phyloP scores from a whole-genome alignment of 2,113 vertebrate genomes.

The Terrapene triunguis region DNA sequence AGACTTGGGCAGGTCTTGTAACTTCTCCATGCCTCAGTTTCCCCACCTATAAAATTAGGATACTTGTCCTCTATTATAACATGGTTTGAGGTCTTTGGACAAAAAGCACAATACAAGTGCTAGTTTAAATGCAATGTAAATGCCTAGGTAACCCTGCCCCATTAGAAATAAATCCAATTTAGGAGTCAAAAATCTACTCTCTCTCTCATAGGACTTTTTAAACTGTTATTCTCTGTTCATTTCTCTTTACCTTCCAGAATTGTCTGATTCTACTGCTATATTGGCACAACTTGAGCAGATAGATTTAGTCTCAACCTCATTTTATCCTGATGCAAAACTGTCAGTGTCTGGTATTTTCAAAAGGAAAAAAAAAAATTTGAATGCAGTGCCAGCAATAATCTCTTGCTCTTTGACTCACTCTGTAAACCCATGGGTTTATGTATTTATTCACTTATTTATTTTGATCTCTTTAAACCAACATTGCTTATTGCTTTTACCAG shows the following conservation, averaged over 20 bases:
- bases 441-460: slow-evolving; percentile 66
- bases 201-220: slow-evolving; percentile 10
- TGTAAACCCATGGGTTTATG: slow-evolving; percentile 64
- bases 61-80: slow-evolving; percentile 18
- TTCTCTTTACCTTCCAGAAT: slow-evolving; percentile 41
- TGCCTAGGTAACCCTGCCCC: neutral
- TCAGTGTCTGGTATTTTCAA: slow-evolving; percentile 70
- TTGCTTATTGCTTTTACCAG: neutral
- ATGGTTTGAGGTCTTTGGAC: slow-evolving; percentile 11
- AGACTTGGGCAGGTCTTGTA: slow-evolving; percentile 55
- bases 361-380: slow-evolving; percentile 48
- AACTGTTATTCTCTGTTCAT: slow-evolving; percentile 1
- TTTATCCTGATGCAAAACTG: slow-evolving; percentile 50
- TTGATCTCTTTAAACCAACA: slow-evolving; percentile 67
- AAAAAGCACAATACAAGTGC: neutral
- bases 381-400: slow-evolving; percentile 61
- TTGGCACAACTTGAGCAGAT: slow-evolving; percentile 24
- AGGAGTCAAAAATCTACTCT: neutral
- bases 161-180: neutral
- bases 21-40: slow-evolving; percentile 31
- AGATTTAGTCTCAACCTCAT: slow-evolving; percentile 43
- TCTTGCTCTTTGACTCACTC: slow-evolving; percentile 66
- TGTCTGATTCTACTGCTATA: slow-evolving; percentile 29
- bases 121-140: slow-evolving; percentile 17
- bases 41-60: slow-evolving; percentile 57